These are phyloP conservation scores for Balearica regulorum DNA, from an alignment of 2,797 vertebrate species.

Conservation along the genomic window DNA sequence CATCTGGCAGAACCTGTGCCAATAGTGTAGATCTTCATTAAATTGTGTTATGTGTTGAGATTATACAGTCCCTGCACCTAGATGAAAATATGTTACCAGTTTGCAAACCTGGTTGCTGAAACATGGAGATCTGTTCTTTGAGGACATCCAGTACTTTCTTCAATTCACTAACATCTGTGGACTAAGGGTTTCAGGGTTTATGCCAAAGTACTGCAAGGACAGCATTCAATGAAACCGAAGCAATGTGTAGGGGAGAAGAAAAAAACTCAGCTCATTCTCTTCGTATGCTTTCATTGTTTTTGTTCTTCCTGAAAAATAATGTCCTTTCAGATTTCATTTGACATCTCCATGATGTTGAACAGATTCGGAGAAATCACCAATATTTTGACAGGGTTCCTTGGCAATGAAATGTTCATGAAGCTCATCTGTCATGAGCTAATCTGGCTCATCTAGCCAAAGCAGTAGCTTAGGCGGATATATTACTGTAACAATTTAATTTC, in stretches of 20 bases:
- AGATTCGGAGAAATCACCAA: conserved; percentile 74
- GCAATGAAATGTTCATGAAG: conserved; percentile 74
- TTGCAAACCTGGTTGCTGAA: background rate
- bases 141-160: background rate
- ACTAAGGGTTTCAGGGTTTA: background rate
- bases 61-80: background rate
- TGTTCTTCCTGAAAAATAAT: conserved; percentile 71
- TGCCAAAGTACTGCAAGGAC: background rate
- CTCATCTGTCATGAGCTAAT: conserved; percentile 74
- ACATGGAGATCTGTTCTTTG: background rate
- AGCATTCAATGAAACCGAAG: conserved; percentile 27
- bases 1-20: background rate
- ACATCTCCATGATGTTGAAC: conserved; percentile 74
- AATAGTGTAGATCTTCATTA: background rate
- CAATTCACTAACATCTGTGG: background rate
- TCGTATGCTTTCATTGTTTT: conserved; percentile 64
- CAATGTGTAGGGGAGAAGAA: background rate
- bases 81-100: background rate
- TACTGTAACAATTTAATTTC: conserved; percentile 65
- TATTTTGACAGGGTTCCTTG: conserved; percentile 75
- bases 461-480: conserved; percentile 58
- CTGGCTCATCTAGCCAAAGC: conserved; percentile 73
- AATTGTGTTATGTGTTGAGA: background rate
- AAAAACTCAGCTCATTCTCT: conserved; percentile 49
- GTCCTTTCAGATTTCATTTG: conserved; percentile 69